Conservation (phyloP, 2,113 vertebrate genomes). For the Tauraco erythrolophus region DNA sequence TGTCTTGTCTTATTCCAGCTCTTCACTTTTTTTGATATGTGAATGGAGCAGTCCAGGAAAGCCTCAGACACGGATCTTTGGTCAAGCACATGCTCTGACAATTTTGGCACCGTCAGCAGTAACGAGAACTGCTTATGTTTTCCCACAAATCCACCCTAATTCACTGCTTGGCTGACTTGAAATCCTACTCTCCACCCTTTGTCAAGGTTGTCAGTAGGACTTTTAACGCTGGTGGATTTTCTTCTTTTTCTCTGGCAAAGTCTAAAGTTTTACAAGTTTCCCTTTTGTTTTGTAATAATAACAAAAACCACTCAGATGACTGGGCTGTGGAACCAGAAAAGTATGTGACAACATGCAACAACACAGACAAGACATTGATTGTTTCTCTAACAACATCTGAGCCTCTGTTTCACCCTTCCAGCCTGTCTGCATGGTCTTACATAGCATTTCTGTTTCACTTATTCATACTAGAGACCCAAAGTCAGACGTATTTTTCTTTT, state of each 20-base stretch:
- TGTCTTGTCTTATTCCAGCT: not conserved
- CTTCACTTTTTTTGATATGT: not conserved
- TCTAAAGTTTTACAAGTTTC: not conserved
- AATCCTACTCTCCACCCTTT: not conserved
- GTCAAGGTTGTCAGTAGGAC: not conserved
- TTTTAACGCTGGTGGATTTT: not conserved
- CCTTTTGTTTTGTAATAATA: not conserved
- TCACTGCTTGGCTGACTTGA: not conserved
- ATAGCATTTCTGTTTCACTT: not conserved
- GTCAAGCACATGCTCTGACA: not conserved
- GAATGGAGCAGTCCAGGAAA: not conserved
- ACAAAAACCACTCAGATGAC: accelerated
- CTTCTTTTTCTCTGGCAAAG: not conserved
- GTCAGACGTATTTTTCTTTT: not conserved
- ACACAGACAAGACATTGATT: not conserved
- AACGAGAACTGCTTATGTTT: not conserved
- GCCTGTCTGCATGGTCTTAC: not conserved
- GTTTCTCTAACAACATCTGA: not conserved
- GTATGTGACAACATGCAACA: not conserved
- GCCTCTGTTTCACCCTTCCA: not conserved
- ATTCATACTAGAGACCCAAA: not conserved
- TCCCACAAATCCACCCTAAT: not conserved
- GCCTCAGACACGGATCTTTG: accelerated
- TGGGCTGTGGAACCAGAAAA: not conserved
- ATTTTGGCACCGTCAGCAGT: not conserved